A percentile compares a stretch with the other conserved stretches of the same genome.
Evolutionary conservation across 2,113 vertebrate species (phyloP).

Genomic region (human (Homo sapiens)): DNA sequence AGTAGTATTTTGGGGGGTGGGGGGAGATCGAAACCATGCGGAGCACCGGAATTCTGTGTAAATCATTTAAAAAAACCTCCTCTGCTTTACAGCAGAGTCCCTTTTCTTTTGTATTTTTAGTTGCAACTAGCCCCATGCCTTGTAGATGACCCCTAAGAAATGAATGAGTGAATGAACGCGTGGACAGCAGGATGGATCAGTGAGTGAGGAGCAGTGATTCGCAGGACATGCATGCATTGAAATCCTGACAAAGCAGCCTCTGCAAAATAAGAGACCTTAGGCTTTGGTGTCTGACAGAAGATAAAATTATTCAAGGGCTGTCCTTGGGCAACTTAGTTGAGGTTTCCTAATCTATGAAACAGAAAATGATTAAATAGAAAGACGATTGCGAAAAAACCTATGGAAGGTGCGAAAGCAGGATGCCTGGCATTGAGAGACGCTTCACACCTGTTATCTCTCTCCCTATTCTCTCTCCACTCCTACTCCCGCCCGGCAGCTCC

Average conservation of each 20-base stretch:
- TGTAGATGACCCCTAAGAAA: neutral
- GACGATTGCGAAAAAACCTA: neutral
- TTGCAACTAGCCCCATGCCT: neutral
- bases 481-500: rapidly evolving
- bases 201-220: neutral
- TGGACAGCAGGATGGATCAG: neutral
- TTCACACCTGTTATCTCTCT: neutral
- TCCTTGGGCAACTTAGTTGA: neutral
- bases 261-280: neutral
- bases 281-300: neutral
- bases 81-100: neutral
- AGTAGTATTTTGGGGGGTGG: neutral
- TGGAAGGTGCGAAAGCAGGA: neutral
- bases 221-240: neutral
- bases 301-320: neutral
- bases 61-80: neutral
- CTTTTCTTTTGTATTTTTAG: neutral
- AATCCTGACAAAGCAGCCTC: neutral
- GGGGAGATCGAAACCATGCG: neutral
- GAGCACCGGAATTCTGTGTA: neutral
- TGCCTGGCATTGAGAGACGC: neutral
- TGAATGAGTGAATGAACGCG: too few relatives aligned
- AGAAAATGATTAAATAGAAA: neutral
- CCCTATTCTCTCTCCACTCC: neutral
- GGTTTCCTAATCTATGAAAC: neutral